These are phyloP conservation scores for Tryphoninae sp. DNA, from an alignment of 2,888 invertebrate species.

Conservation along the genomic window DNA sequence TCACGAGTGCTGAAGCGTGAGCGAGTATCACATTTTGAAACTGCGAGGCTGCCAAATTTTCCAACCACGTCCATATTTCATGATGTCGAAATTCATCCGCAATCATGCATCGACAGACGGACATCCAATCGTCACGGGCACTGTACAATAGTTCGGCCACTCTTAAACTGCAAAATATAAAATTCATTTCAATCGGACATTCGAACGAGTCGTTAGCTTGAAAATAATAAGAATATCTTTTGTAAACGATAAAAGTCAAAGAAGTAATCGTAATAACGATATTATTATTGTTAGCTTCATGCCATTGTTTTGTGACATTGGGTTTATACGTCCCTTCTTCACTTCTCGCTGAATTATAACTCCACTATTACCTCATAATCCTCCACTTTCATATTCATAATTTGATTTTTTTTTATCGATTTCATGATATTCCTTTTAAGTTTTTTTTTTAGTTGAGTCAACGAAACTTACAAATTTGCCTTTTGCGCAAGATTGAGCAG, in stretches of 20 bases:
- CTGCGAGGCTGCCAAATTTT: conserved; percentile 72
- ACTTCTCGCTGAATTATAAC: no score
- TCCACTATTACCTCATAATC: neutral
- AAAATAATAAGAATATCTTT: conserved; percentile 10
- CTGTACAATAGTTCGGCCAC: conserved; percentile 77
- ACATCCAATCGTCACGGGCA: conserved; percentile 78
- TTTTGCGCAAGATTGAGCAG: conserved; percentile 76
- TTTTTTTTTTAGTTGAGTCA: no score
- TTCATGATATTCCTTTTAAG: no score
- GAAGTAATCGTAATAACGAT: no score
- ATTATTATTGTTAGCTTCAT: no score
- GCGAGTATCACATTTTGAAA: conserved; percentile 71
- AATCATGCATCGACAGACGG: conserved; percentile 78
- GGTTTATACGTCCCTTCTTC: no score
- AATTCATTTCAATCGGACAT: neutral
- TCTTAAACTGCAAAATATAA: conserved; percentile 72
- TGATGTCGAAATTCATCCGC: conserved; percentile 73
- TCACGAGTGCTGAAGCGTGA: conserved; percentile 71
- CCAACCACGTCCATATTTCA: conserved; percentile 77
- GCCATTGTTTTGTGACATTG: no score
- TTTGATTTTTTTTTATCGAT: no score
- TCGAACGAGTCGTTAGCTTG: no score
- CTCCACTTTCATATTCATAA: no score
- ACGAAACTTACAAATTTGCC: conserved; percentile 78
- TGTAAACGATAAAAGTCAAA: no score